Percentiles rank a stretch among this genome's conserved stretches.
phyloP scores from a whole-genome alignment of 2,797 vertebrate genomes.

The Fratercula arctica region DNA sequence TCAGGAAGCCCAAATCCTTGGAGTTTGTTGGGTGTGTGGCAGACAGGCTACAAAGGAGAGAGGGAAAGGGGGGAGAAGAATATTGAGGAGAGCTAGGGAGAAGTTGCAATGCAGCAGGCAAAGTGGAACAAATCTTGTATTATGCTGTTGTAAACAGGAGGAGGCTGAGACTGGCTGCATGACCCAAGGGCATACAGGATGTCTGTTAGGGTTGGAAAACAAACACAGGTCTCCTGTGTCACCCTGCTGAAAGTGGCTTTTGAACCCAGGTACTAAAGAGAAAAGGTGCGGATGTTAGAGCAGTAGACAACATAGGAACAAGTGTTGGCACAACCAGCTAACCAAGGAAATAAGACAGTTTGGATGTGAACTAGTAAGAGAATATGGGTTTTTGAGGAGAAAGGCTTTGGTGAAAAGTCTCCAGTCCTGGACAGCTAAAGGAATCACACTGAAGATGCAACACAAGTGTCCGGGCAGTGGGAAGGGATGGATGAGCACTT shows the following conservation, averaged over 20 bases:
- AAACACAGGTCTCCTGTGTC: background rate
- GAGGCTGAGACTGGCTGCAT: background rate
- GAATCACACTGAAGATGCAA: background rate
- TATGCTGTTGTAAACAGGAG: constrained; percentile 2
- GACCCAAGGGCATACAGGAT: constrained; percentile 47
- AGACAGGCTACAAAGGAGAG: background rate
- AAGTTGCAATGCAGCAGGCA: background rate
- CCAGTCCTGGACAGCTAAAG: background rate
- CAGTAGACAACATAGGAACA: background rate
- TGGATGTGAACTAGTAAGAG: background rate
- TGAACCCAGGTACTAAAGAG: background rate
- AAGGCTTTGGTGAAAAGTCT: background rate
- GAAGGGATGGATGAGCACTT: background rate
- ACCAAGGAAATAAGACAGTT: background rate
- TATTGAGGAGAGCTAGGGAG: background rate
- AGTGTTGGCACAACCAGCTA: background rate
- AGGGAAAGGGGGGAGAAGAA: background rate
- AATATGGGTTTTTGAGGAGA: background rate
- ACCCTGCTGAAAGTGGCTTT: background rate
- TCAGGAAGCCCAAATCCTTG: background rate
- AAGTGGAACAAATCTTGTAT: background rate
- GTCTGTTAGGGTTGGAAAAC: constrained; percentile 35
- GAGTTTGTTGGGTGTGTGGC: background rate
- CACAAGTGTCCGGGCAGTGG: background rate
- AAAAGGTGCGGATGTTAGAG: background rate